Percentiles rank a stretch among this genome's conserved stretches.
phyloP scores from a whole-genome alignment of 2,888 invertebrate genomes.

The Ectemnius continuus region DNA sequence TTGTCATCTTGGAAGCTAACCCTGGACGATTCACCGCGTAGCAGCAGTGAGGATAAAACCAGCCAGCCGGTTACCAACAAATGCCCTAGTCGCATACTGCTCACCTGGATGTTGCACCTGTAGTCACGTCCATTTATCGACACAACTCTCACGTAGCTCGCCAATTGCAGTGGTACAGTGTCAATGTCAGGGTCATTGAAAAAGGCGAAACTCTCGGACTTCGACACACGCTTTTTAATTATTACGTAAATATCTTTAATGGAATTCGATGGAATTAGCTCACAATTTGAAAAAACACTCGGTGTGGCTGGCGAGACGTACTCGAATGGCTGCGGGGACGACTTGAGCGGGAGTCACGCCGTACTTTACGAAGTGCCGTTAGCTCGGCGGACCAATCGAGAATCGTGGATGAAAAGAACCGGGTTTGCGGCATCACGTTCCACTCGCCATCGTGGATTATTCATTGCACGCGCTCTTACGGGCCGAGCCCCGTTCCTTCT shows the following conservation, averaged over 20 bases:
- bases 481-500: background rate
- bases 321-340: conserved; percentile 38
- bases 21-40: conserved; percentile 62
- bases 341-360: conserved; percentile 47
- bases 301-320: conserved; percentile 49
- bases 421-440: conserved; percentile 56
- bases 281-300: conserved; percentile 36
- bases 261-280: conserved; percentile 21
- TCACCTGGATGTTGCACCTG: conserved; percentile 40
- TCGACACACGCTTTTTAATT: too few relatives aligned
- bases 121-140: conserved; percentile 38
- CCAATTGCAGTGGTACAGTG: too few relatives aligned
- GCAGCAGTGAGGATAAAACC: conserved; percentile 61
- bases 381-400: conserved; percentile 64
- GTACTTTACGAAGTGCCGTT: conserved; percentile 66
- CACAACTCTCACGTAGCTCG: conserved; percentile 16
- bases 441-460: conserved; percentile 44
- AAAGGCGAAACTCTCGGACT: too few relatives aligned
- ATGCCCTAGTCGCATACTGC: conserved; percentile 65
- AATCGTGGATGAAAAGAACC: conserved; percentile 51
- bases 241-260: too few relatives aligned
- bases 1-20: conserved; percentile 69
- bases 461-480: conserved; percentile 27
- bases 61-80: conserved; percentile 65
- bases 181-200: too few relatives aligned